These are phyloP conservation scores for Goniozus legneri DNA, from an alignment of 1,140 invertebrate species.

Conservation along the genomic window DNA sequence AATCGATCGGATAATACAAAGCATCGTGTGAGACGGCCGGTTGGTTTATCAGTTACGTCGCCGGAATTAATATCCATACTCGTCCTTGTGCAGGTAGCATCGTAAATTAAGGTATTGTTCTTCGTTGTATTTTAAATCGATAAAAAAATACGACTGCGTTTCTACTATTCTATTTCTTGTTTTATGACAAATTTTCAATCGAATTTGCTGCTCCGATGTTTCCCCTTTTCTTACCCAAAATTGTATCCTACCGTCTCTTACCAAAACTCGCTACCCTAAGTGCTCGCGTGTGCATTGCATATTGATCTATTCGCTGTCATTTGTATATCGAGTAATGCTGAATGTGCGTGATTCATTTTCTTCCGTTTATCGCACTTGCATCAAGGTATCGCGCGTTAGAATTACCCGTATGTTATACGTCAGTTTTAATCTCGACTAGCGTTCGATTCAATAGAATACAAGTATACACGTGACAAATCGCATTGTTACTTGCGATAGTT, in stretches of 20 bases:
- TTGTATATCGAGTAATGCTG: slow-evolving; percentile 20
- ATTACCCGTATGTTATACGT: slow-evolving; percentile 1
- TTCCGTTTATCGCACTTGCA: no score
- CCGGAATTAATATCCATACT: slow-evolving; percentile 26
- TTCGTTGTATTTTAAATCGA: background rate
- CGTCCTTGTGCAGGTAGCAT: slow-evolving; percentile 14
- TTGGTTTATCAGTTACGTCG: slow-evolving; percentile 31
- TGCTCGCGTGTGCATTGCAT: slow-evolving; percentile 42
- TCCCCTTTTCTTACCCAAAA: background rate
- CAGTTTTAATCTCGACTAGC: slow-evolving; percentile 11
- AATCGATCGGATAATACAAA: slow-evolving; percentile 12
- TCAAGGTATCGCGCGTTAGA: background rate
- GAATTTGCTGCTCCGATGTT: background rate
- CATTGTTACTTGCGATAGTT: background rate
- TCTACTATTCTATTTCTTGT: background rate
- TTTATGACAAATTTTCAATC: background rate
- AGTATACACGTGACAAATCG: background rate
- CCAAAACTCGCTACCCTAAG: no score
- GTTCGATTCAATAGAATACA: slow-evolving; percentile 1
- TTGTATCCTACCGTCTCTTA: no score
- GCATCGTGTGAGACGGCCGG: slow-evolving; percentile 26
- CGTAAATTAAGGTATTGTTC: slow-evolving; percentile 4
- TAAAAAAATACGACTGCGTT: no score
- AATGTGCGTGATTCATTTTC: background rate
- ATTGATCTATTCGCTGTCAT: slow-evolving; percentile 45